Base-by-base conservation (phyloP, 2,888 invertebrate species). In the Tipula helvola region DNA sequence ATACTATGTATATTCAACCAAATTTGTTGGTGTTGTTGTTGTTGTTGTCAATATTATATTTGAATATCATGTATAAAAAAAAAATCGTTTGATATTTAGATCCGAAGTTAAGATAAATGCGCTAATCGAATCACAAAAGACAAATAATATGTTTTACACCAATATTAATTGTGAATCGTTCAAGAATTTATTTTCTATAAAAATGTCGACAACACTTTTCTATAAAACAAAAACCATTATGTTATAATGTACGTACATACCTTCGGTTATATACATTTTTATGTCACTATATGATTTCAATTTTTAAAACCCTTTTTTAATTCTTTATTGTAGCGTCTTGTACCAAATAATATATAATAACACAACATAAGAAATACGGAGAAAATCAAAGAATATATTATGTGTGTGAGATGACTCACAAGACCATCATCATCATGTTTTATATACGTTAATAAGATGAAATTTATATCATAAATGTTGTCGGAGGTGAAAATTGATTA, bases 121-220 rank as follows among this genome's bases (percentile, higher is more conserved):
- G 71, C 71, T 71, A 71, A 71, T 71, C 71, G 71, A 71, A 71
- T 71, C 71, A 71, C 71, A 71, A 71, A 71, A 71, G 71, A 71
- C 71, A 71, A 71, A 71, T 71, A 71, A 71, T 71, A 28, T 71
- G 71, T 71, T 71, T 71, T 71, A 71, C 71, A 71, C 71, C 71
- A 71, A 71, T 71, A 71, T 71, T 71, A 71, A 71, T 71, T 71
- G 71, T 71, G 71, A 71, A 71, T 71, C 28, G 71, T 71, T 71
- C 71, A 71, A 71, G 71, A 71, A 71, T 71, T 71, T 71, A 10
- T 71, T 28, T 71, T 71, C 10, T 71, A 2, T 47, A 28, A 28
- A 71, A 71, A 71, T 71, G 71, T 71, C 28, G 71, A 71, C 71
- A 71, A 71, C 71, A 71, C 28, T 71, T 28, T 71, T n/a, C n/a